Evolutionary conservation across 1,140 invertebrate species (phyloP).

Genomic region (Leptestheria dahalacensis): DNA sequence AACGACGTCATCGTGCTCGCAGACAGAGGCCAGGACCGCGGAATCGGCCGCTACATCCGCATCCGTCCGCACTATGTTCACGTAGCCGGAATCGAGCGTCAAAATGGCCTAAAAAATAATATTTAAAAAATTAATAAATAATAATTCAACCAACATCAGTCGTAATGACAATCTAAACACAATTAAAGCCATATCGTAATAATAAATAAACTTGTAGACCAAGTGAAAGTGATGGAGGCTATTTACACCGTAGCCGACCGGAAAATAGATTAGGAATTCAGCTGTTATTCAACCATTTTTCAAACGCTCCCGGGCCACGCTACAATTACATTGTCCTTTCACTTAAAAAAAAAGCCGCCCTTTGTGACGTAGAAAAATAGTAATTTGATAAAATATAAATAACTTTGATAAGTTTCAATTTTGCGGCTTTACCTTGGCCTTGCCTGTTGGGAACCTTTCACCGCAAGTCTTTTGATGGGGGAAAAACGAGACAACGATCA

Average conservation of each 20-base stretch:
- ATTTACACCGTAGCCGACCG: not conserved
- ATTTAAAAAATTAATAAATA: not conserved
- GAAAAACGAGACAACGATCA: too few relatives aligned
- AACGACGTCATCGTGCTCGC: conserved; percentile 9
- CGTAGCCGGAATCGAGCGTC: conserved; percentile 2
- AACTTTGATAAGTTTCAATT: not conserved
- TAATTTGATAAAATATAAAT: not conserved
- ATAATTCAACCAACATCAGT: not conserved
- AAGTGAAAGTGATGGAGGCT: not conserved
- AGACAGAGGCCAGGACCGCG: not conserved
- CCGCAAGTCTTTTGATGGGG: too few relatives aligned
- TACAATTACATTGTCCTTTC: too few relatives aligned
- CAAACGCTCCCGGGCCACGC: too few relatives aligned
- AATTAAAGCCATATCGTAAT: too few relatives aligned
- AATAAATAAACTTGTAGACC: not conserved
- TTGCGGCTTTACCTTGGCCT: not conserved
- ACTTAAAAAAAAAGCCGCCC: too few relatives aligned
- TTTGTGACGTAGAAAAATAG: too few relatives aligned
- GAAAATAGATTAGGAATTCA: too few relatives aligned
- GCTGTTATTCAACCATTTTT: too few relatives aligned
- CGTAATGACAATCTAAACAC: too few relatives aligned
- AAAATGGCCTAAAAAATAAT: conserved; percentile 3
- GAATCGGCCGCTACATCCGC: not conserved
- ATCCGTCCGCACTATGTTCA: not conserved
- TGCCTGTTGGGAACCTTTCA: not conserved